phyloP scores from a whole-genome alignment of 2,113 vertebrate genomes.

The Speoplatyrhinus poulsoni region DNA sequence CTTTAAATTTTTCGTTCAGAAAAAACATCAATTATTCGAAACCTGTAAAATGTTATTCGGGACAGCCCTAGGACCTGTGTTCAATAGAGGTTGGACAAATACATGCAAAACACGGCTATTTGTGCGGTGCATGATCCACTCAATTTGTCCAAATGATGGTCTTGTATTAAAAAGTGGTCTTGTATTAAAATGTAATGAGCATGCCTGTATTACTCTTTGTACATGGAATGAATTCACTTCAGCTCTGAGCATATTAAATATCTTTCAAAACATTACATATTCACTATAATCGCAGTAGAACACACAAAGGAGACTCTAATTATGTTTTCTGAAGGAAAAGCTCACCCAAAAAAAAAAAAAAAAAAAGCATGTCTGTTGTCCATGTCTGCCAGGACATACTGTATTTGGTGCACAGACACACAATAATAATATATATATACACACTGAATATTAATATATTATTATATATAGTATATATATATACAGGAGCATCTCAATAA shows the following conservation, averaged over 20 bases:
- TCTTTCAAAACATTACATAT: background rate
- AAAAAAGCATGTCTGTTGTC: background rate
- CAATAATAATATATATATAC: too few species aligned
- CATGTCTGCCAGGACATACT: background rate
- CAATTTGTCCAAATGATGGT: constrained; percentile 34
- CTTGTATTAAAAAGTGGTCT: constrained; percentile 11
- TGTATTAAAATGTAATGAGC: constrained; percentile 34
- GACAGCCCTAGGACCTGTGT: background rate
- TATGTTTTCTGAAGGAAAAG: background rate
- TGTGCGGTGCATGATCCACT: constrained; percentile 30
- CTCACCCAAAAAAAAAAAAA: background rate
- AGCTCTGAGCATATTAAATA: background rate
- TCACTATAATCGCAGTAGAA: background rate
- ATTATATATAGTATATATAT: too few species aligned
- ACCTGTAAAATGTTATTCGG: too few species aligned
- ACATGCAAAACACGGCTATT: constrained; percentile 37
- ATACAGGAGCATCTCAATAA: too few species aligned
- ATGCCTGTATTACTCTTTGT: constrained; percentile 16
- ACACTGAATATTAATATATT: too few species aligned
- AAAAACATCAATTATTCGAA: background rate
- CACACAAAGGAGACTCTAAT: background rate
- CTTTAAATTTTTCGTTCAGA: too few species aligned
- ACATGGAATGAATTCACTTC: constrained; percentile 1
- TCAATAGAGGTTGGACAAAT: constrained; percentile 14
- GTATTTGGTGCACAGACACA: background rate